Conservation (phyloP, 37 sponge, comb jelly and placozoan genomes). For the Aplysina aerophoba region DNA sequence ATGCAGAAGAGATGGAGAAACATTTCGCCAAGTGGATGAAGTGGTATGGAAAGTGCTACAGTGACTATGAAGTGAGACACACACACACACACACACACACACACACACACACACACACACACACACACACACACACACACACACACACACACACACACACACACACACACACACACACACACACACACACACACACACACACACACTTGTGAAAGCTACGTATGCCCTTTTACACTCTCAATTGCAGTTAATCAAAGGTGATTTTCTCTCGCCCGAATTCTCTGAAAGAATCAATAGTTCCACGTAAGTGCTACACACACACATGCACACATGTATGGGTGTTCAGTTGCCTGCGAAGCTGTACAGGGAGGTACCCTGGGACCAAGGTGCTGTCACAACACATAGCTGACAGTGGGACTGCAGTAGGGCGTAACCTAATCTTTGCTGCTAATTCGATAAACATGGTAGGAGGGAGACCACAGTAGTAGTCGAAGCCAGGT, state of each 20-base stretch:
- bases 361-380: no score
- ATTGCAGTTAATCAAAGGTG: constrained; percentile 64
- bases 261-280: constrained; percentile 81
- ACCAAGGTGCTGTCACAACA: no score
- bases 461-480: no score
- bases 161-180: constrained; percentile 28
- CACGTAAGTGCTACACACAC: constrained; percentile 88
- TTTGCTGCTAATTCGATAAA: no score
- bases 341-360: not conserved
- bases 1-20: constrained; percentile 83
- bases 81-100: constrained; percentile 27
- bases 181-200: not conserved
- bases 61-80: constrained; percentile 79
- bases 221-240: not conserved
- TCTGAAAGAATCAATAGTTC: constrained; percentile 61
- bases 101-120: constrained; percentile 1
- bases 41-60: constrained; percentile 95
- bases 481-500: not conserved
- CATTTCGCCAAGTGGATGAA: constrained; percentile 96
- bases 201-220: not conserved
- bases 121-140: not conserved
- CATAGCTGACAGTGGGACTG: no score
- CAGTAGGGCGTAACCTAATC: no score
- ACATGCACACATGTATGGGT: not conserved
- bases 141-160: constrained; percentile 29